phyloP scores from a whole-genome alignment of 2,888 invertebrate genomes.

The Diaperis boleti region DNA sequence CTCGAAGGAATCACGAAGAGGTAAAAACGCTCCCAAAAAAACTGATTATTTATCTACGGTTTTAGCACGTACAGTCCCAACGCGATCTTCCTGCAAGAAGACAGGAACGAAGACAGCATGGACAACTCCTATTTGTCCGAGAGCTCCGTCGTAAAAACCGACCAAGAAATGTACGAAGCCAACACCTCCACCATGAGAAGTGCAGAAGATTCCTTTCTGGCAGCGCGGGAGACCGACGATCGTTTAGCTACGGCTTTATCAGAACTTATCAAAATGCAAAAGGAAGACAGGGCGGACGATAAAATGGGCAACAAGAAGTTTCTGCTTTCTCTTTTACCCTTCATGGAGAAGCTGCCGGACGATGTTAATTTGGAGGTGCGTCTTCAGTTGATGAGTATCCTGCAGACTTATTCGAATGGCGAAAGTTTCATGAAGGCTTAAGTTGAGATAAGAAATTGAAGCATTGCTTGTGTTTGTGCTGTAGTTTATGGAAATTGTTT shows the following conservation, averaged over 20 bases:
- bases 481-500: not conserved
- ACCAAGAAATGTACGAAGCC: slow-evolving; percentile 24
- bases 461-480: no score
- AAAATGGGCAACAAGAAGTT: slow-evolving; percentile 58
- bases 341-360: slow-evolving; percentile 57
- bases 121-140: slow-evolving; percentile 5
- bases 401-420: slow-evolving; percentile 49
- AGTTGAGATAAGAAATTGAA: not conserved
- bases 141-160: slow-evolving; percentile 3
- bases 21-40: slow-evolving; percentile 1
- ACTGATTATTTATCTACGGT: not conserved
- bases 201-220: not conserved
- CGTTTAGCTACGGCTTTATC: slow-evolving; percentile 1
- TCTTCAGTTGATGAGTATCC: slow-evolving; percentile 55
- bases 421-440: slow-evolving; percentile 40
- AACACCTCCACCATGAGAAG: slow-evolving; percentile 13
- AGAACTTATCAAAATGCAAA: slow-evolving; percentile 51
- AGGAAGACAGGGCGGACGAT: slow-evolving; percentile 54
- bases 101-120: slow-evolving; percentile 23
- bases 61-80: slow-evolving; percentile 25
- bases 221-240: not conserved
- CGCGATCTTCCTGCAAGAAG: slow-evolving; percentile 27
- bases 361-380: slow-evolving; percentile 58
- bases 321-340: slow-evolving; percentile 56
- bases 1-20: slow-evolving; percentile 34